Evolutionary conservation across 2,888 invertebrate genomes (phyloP).

Genomic region (Aphodius sticticus): DNA sequence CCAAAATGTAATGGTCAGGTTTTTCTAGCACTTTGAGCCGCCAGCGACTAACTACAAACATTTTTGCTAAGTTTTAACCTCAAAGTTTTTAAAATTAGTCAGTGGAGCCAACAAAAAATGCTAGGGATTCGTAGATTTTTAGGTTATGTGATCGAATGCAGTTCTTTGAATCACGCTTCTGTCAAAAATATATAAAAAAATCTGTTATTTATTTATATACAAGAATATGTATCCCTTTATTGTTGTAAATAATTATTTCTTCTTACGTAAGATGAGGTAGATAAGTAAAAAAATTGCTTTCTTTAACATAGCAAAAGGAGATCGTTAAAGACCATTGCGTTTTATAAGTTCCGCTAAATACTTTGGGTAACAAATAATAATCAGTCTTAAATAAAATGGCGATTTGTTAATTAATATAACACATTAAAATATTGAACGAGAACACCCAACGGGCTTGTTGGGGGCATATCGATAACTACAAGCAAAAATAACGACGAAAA

Average conservation of each 20-base stretch:
- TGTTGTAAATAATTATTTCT: slow-evolving; percentile 38
- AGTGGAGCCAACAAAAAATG: background rate
- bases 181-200: background rate
- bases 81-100: no score
- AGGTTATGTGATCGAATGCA: background rate
- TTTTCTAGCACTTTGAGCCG: background rate
- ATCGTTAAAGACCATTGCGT: slow-evolving; percentile 8
- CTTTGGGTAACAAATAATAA: slow-evolving; percentile 55
- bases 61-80: no score
- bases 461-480: background rate
- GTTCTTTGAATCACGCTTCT: background rate
- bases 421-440: slow-evolving; percentile 9
- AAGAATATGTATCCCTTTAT: slow-evolving; percentile 28
- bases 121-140: background rate
- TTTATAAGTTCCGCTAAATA: slow-evolving; percentile 47
- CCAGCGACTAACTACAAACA: background rate
- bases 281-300: slow-evolving; percentile 48
- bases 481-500: slow-evolving; percentile 6
- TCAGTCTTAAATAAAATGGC: slow-evolving; percentile 62
- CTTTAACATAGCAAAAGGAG: slow-evolving; percentile 17
- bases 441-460: no score
- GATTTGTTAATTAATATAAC: slow-evolving; percentile 40
- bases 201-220: slow-evolving; percentile 28
- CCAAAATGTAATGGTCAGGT: background rate
- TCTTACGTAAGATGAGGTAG: slow-evolving; percentile 51